Evolutionary conservation across 1,140 invertebrate species (phyloP), one percentile per base, ranked within the genome.

Genomic region (Platyura marginata): DNA sequence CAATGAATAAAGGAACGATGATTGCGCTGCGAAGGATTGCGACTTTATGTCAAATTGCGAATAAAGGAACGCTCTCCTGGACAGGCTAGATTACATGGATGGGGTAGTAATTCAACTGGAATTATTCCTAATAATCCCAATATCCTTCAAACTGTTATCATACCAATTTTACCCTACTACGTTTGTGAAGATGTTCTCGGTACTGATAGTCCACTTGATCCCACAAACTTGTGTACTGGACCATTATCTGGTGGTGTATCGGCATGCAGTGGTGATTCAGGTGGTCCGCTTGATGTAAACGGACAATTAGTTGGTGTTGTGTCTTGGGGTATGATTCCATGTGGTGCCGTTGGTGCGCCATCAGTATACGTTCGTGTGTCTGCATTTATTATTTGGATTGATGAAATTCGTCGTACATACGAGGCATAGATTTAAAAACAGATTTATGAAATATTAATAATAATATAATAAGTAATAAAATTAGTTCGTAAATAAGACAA

Each of bases 341-440:
- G 68, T 40, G 77, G 77, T 2, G 60, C 62, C 23, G 52, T 51
- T 42, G 71, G 71, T 20, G 71, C 74, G 0, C 81, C 81, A 0
- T 77, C 79, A 0, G 76, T 86, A 0, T 85, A 78, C 54, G 77
- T 79, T 0, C 70, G 72, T 52, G 77, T 82, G 0, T 70, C 72
- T 1, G 61, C 67, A 6, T 77, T 72, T 49, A 55, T 70, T n/a
- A 56, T 67, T 19, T 72, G 79, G 79, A 79, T 84, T 13, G 25
- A 29, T 8, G 25, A 29, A 8, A 29, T 29, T n/a, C n/a, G n/a
- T n/a, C n/a, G n/a, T n/a, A n/a, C n/a, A n/a, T n/a, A n/a, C n/a
- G n/a, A n/a, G n/a, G n/a, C n/a, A n/a, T n/a, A n/a, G n/a, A n/a
- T n/a, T n/a, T n/a, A n/a, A n/a, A n/a, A n/a, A n/a, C n/a, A n/a